Percentiles rank a stretch among this genome's conserved stretches.
phyloP scores from a whole-genome alignment of 2,797 vertebrate genomes.

The Arnoldichthys spilopterus region DNA sequence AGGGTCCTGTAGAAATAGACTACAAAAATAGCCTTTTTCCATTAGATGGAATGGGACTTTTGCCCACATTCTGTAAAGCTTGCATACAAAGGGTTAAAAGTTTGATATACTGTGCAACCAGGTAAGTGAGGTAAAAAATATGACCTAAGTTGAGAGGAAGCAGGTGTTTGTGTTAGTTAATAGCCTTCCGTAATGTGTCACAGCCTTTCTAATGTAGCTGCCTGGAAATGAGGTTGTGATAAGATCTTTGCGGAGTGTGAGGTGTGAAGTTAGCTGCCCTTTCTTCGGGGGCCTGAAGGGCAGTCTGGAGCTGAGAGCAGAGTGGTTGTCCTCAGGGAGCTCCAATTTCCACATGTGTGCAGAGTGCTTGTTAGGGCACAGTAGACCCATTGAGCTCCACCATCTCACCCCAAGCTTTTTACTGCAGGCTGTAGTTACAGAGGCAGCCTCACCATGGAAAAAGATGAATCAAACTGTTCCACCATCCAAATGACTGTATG shows the following conservation, averaged over 20 bases:
- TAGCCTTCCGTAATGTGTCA: constrained; percentile 45
- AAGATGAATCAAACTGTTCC: constrained; percentile 45
- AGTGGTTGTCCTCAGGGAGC: constrained; percentile 52
- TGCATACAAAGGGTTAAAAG: no score
- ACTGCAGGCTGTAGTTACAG: constrained; percentile 15
- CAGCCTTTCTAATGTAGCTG: constrained; percentile 41
- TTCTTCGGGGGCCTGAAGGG: constrained; percentile 47
- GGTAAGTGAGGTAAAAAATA: constrained; percentile 7
- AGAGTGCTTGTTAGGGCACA: constrained; percentile 53
- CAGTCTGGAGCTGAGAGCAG: constrained; percentile 57
- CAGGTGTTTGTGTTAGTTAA: constrained; percentile 39
- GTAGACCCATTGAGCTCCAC: constrained; percentile 48
- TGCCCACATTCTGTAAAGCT: background rate
- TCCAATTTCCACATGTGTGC: constrained; percentile 53
- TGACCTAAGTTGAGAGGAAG: background rate
- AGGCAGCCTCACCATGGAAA: constrained; percentile 53
- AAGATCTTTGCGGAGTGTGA: constrained; percentile 49
- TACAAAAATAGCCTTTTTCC: background rate
- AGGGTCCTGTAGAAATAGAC: background rate
- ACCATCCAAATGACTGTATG: constrained; percentile 50
- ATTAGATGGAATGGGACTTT: background rate
- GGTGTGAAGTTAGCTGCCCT: constrained; percentile 48
- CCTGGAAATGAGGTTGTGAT: constrained; percentile 47
- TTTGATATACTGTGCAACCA: background rate
- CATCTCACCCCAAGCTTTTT: constrained; percentile 39